phyloP scores from a whole-genome alignment of 2,888 invertebrate genomes.

The Xanthia togata region DNA sequence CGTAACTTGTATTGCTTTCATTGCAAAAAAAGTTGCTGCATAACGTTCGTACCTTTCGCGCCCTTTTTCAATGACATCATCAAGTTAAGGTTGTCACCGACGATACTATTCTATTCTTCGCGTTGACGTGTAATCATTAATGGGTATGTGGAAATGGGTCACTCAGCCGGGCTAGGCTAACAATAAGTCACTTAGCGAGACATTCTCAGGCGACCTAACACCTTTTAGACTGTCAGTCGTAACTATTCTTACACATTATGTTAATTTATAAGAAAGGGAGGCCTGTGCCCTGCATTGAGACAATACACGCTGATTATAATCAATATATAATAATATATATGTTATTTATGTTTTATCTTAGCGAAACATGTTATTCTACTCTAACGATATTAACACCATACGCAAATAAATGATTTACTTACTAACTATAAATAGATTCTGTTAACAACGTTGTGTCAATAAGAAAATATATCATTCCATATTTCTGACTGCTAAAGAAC shows the following conservation, averaged over 20 bases:
- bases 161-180: conserved; percentile 46
- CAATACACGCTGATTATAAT: no score
- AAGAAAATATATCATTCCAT: background rate
- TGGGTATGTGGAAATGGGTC: conserved; percentile 43
- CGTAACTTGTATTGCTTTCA: conserved; percentile 41
- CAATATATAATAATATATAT: no score
- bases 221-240: conserved; percentile 12
- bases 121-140: conserved; percentile 45
- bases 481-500: background rate
- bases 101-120: conserved; percentile 41
- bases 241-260: conserved; percentile 6
- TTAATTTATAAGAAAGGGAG: no score
- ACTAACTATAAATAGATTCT: conserved; percentile 6
- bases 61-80: conserved; percentile 49
- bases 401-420: no score
- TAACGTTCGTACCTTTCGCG: conserved; percentile 22
- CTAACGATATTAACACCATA: no score
- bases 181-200: conserved; percentile 56
- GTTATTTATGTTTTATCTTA: no score
- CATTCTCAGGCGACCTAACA: conserved; percentile 28
- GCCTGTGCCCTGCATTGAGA: no score
- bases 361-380: no score
- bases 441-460: background rate
- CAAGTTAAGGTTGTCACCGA: conserved; percentile 42
- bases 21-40: conserved; percentile 20